Evolutionary conservation across 1,140 invertebrate species (phyloP).

Genomic region (Laupala kohalensis): DNA sequence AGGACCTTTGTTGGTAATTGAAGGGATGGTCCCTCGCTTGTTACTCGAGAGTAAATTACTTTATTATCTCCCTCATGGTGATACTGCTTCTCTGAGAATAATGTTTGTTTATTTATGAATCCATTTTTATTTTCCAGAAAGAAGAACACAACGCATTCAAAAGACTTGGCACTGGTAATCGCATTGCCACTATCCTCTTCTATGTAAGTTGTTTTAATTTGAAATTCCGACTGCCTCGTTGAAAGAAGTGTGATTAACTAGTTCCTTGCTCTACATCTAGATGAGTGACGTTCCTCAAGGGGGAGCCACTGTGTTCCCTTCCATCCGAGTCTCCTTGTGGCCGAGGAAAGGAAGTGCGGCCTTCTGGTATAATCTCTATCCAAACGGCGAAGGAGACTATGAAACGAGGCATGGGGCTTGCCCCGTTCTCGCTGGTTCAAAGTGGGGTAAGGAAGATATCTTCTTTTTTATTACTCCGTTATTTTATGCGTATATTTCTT

Average conservation of each 20-base stretch:
- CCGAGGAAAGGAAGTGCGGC: constrained; percentile 84
- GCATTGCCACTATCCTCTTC: constrained; percentile 87
- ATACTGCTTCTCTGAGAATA: no score
- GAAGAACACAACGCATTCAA: constrained; percentile 85
- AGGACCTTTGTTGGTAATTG: no score
- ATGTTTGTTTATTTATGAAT: no score
- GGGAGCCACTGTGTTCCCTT: constrained; percentile 89
- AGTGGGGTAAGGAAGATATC: constrained; percentile 94
- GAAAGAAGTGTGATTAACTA: background rate
- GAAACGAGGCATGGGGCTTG: constrained; percentile 91
- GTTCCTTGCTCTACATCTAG: constrained; percentile 31
- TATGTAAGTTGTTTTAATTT: constrained; percentile 79
- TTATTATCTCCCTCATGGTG: no score
- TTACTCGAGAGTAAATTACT: no score
- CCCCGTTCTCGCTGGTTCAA: constrained; percentile 88
- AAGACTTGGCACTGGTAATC: constrained; percentile 70
- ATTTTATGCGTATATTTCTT: no score
- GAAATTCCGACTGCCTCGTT: no score
- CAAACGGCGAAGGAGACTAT: constrained; percentile 85
- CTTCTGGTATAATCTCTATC: constrained; percentile 91
- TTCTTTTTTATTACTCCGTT: no score
- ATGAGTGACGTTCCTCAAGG: constrained; percentile 93
- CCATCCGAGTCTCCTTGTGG: constrained; percentile 65
- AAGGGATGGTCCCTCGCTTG: no score
- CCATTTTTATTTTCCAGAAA: constrained; percentile 50